Evolutionary conservation across 30 jellyfish, hydroid and myxozoan species (phyloP).

Genomic region (Aurelia coerulea): DNA sequence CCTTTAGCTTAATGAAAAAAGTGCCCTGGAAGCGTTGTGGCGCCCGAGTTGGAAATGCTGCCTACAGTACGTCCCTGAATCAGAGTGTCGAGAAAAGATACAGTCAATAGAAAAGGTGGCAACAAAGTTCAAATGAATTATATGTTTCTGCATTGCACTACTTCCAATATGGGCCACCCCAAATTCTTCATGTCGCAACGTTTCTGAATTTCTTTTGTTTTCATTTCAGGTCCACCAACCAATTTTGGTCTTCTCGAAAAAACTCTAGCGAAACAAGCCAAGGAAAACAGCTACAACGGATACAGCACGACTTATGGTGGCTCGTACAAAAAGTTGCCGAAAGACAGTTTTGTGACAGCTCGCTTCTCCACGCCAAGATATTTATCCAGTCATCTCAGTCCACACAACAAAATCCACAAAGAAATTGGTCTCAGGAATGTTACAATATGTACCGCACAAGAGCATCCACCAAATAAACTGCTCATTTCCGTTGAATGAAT

Average conservation of each 20-base stretch:
- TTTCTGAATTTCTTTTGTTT: no score
- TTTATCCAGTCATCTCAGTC: slow-evolving; percentile 89
- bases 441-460: slow-evolving; percentile 84
- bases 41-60: no score
- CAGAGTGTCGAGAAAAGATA: no score
- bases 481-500: slow-evolving; percentile 9
- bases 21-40: no score
- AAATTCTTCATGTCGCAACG: no score
- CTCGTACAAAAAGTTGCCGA: slow-evolving; percentile 62
- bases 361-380: slow-evolving; percentile 83
- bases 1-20: no score
- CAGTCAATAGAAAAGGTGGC: no score
- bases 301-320: slow-evolving; percentile 77
- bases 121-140: no score
- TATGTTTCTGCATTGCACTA: no score
- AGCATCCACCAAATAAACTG: slow-evolving; percentile 76
- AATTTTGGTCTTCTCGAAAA: slow-evolving; percentile 89
- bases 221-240: slow-evolving; percentile 79
- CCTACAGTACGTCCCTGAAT: no score
- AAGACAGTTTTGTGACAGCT: slow-evolving; percentile 58
- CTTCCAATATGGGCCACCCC: no score
- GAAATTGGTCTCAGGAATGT: slow-evolving; percentile 73
- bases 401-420: slow-evolving; percentile 70
- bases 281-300: slow-evolving; percentile 1
- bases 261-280: slow-evolving; percentile 39